A percentile compares a stretch with the other conserved stretches of the same genome.
Conservation (phyloP, 2,888 invertebrate genomes). For the Masnerella sp. region DNA sequence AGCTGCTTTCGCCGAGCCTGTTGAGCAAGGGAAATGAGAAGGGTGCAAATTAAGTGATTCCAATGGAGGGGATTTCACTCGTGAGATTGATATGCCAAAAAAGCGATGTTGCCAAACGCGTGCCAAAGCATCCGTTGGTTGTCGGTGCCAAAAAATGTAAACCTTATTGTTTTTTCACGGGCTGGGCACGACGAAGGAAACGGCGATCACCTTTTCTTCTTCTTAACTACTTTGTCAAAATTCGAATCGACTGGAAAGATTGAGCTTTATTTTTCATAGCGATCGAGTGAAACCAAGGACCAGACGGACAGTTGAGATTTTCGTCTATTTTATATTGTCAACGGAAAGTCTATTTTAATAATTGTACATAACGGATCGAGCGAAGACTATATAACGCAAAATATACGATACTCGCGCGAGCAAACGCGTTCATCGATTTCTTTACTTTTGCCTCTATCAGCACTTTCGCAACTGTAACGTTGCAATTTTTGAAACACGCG, state of each 20-base stretch:
- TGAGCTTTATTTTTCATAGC: slow-evolving; percentile 1
- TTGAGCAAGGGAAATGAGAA: slow-evolving; percentile 7
- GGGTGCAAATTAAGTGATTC: neutral
- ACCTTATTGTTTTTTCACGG: slow-evolving; percentile 22
- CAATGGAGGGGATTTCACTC: slow-evolving; percentile 35
- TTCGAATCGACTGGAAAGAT: slow-evolving; percentile 1
- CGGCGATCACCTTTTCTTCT: slow-evolving; percentile 29
- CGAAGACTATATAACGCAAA: slow-evolving; percentile 31
- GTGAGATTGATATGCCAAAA: slow-evolving; percentile 55
- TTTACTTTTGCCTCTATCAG: neutral
- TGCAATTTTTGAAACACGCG: no score
- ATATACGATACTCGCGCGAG: neutral
- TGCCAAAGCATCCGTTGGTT: slow-evolving; percentile 59
- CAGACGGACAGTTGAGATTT: slow-evolving; percentile 18
- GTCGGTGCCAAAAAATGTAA: slow-evolving; percentile 47
- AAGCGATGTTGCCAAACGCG: slow-evolving; percentile 52
- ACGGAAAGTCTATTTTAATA: slow-evolving; percentile 10
- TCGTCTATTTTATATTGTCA: slow-evolving; percentile 34
- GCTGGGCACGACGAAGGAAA: slow-evolving; percentile 21
- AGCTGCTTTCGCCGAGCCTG: slow-evolving; percentile 33
- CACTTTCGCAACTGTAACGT: no score
- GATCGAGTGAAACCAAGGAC: slow-evolving; percentile 8
- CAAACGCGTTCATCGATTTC: neutral
- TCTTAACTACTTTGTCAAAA: slow-evolving; percentile 34
- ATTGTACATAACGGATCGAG: slow-evolving; percentile 11